Base-by-base conservation (phyloP, 2,113 vertebrate genomes). In the Bolborhynchus lineola region DNA sequence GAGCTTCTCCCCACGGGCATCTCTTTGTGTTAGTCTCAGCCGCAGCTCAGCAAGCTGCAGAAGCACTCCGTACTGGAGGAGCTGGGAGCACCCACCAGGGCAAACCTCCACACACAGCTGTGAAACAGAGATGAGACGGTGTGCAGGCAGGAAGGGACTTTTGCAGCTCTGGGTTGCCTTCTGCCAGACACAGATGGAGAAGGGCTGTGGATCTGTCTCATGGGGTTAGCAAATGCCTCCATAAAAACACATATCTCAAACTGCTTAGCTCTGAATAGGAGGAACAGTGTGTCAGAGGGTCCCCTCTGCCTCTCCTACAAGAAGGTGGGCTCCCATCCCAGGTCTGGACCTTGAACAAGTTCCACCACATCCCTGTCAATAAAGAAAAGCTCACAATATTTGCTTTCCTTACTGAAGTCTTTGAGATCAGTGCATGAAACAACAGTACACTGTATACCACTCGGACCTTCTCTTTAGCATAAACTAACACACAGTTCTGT, bases 351-450 rank as follows among this genome's bases (percentile, higher is more conserved):
- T 71, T 23, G 35, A 53, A 57, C 12, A 41, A 53, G 24, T 1
- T 35, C 9, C 88, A 71, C 10, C 2, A 0, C 33, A 4, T 14
- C 35, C 52, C 53, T 52, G 4, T 20, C 0, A 0, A 20, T 71
- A 67, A 62, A 52, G n/a, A 47, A 81, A 74, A 89, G 16, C 14
- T 72, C 44, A 37, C 35, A 26, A 11, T 14, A 4, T 44, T 86
- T 42, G 2, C 23, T 87, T 90, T 71, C 47, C 85, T 88, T 35
- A 59, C 46, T 41, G n/a, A 63, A 83, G 46, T 16, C n/a, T 84
- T 50, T 59, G 42, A 87, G 69, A 86, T 52, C 50, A 44, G 14
- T 12, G 31, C 46, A 78, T 2, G 3, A 31, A 82, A 60, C 46
- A 49, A 21, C 42, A 80, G 25, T 0, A 28, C 8, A 2, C 19